phyloP scores from a whole-genome alignment of 1,140 invertebrate species.

The Diuraphis noxia region DNA sequence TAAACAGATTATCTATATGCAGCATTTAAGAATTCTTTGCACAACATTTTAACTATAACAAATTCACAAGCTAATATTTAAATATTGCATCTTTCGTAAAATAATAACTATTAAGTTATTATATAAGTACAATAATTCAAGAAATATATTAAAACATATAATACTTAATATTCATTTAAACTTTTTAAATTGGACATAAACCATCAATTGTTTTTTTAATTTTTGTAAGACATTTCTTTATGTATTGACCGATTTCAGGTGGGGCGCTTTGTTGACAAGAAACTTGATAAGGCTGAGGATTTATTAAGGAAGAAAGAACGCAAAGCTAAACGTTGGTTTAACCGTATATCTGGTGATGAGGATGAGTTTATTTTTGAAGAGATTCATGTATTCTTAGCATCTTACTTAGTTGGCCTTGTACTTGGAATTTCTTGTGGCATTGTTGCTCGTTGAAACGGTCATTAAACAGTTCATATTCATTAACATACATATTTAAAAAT shows the following conservation, averaged over 20 bases:
- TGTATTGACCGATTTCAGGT: conserved; percentile 64
- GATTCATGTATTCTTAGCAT: conserved; percentile 74
- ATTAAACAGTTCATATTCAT: not conserved
- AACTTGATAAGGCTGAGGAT: conserved; percentile 76
- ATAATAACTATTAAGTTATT: not conserved
- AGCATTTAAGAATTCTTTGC: not conserved
- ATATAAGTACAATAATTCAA: not conserved
- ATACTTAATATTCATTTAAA: not conserved
- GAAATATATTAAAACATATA: no score
- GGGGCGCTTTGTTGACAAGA: conserved; percentile 75
- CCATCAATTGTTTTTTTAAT: conserved; percentile 35
- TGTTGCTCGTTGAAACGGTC: conserved; percentile 50
- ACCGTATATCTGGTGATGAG: conserved; percentile 65
- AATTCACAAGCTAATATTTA: not conserved
- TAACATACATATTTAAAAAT: not conserved
- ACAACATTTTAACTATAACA: not conserved
- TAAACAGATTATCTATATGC: conserved; percentile 58
- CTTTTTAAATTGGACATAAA: not conserved
- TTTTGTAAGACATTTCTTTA: not conserved
- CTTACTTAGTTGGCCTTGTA: conserved; percentile 73
- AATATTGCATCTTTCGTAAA: conserved; percentile 26
- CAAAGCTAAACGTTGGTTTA: conserved; percentile 73
- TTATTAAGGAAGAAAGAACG: conserved; percentile 69
- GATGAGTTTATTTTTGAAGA: conserved; percentile 69
- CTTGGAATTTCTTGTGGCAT: conserved; percentile 64